Percentiles rank a stretch among this genome's conserved stretches.
Conservation (phyloP, 2,113 vertebrate species). For the Syrrhaptes paradoxus region DNA sequence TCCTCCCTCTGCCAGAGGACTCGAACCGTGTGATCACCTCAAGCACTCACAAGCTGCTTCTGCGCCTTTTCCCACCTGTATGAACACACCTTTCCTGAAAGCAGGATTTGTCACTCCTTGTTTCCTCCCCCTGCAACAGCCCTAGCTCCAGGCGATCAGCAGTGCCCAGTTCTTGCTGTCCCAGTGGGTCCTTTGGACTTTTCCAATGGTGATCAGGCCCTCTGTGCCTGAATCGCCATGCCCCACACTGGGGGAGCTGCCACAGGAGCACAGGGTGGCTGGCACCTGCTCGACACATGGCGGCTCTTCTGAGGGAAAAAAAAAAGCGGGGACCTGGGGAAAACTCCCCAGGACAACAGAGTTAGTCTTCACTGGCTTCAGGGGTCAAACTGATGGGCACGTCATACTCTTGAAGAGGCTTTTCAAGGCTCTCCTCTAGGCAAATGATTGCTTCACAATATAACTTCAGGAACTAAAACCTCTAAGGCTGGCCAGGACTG, state of each 20-base stretch:
- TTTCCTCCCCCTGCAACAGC: not conserved
- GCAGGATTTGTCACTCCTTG: not conserved
- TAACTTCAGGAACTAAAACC: not conserved
- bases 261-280: rapidly evolving
- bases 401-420: not conserved
- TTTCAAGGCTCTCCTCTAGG: not conserved
- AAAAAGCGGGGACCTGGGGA: not conserved
- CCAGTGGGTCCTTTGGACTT: not conserved
- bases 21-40: not conserved
- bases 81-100: not conserved
- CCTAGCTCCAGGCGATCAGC: not conserved
- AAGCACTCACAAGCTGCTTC: not conserved
- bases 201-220: not conserved
- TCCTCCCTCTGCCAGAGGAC: not conserved
- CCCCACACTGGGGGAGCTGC: rapidly evolving
- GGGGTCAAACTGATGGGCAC: not conserved
- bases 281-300: rapidly evolving
- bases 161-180: not conserved
- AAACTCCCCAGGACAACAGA: not conserved
- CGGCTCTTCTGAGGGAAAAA: not conserved
- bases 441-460: rapidly evolving
- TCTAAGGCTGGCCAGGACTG: not conserved
- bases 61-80: not conserved
- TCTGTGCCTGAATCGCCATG: not conserved
- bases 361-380: not conserved